A percentile compares a stretch with the other conserved stretches of the same genome.
Evolutionary conservation across 2,888 invertebrate genomes (phyloP).

Genomic region (Anoplius nigerrimus): DNA sequence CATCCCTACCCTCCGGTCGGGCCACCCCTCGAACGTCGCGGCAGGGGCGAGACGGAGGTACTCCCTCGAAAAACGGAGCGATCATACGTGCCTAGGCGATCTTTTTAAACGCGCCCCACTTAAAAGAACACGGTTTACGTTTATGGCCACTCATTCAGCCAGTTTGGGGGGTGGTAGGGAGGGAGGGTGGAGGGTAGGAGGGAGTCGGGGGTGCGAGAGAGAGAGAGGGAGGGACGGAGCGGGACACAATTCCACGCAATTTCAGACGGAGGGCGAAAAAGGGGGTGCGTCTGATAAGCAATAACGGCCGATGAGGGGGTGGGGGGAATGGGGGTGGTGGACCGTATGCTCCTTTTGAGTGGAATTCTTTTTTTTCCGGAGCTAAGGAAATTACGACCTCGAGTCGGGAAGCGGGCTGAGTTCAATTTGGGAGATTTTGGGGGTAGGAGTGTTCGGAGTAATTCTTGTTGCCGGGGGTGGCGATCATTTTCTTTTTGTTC

Average conservation of each 20-base stretch:
- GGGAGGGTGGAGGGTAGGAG: conserved; percentile 31
- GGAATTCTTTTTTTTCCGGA: too few relatives aligned
- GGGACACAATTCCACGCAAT: conserved; percentile 45
- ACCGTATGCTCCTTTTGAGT: not conserved
- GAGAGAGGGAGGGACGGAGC: not conserved
- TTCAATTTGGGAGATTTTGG: too few relatives aligned
- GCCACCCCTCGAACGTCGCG: conserved; percentile 2
- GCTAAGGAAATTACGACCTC: too few relatives aligned
- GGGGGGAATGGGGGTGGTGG: conserved; percentile 15
- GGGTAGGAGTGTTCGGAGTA: too few relatives aligned
- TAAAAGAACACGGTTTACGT: conserved; percentile 75
- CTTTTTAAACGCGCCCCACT: conserved; percentile 74
- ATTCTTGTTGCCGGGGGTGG: too few relatives aligned
- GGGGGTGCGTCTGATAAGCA: conserved; percentile 66
- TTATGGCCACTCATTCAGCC: conserved; percentile 73
- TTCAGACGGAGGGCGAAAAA: conserved; percentile 37
- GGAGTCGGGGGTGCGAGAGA: conserved; percentile 23
- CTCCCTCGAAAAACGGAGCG: conserved; percentile 52
- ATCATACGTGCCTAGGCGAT: conserved; percentile 71
- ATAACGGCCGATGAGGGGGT: conserved; percentile 54
- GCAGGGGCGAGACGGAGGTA: conserved; percentile 27
- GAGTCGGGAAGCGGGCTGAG: too few relatives aligned
- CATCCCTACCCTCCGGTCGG: conserved; percentile 10
- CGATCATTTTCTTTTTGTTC: too few relatives aligned
- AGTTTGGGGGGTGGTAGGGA: conserved; percentile 41